phyloP scores from a whole-genome alignment of 2,888 invertebrate genomes.

The Tetramorium bicarinatum region DNA sequence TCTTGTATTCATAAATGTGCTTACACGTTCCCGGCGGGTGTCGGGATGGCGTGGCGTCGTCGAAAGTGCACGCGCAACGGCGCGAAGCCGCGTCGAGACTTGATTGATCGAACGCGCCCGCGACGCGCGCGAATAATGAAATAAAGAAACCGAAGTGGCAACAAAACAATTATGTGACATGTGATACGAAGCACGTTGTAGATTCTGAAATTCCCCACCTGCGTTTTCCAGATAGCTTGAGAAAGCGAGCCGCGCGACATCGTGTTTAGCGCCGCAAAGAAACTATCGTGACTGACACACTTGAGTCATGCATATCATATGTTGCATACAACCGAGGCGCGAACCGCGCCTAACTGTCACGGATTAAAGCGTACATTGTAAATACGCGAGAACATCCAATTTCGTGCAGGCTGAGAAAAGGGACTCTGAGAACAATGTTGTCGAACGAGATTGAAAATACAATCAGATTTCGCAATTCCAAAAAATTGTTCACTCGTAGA shows the following conservation, averaged over 20 bases:
- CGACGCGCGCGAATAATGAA: background rate
- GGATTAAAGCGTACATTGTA: background rate
- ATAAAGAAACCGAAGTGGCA: background rate
- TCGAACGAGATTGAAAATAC: background rate
- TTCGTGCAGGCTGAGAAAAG: background rate
- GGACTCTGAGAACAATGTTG: background rate
- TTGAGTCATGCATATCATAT: constrained; percentile 31
- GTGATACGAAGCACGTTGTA: background rate
- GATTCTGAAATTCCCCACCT: constrained; percentile 29
- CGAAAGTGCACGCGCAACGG: constrained; percentile 22
- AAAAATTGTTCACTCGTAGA: background rate
- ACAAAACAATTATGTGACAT: background rate
- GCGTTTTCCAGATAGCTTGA: background rate
- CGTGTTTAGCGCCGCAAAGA: constrained; percentile 31
- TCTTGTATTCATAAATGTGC: constrained; percentile 9
- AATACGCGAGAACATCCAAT: background rate
- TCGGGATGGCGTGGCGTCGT: constrained; percentile 17
- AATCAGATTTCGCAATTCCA: background rate
- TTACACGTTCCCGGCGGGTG: background rate
- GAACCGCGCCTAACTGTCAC: background rate
- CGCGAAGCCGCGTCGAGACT: constrained; percentile 34
- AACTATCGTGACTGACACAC: background rate
- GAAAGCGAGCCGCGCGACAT: background rate
- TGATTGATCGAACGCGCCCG: constrained; percentile 50
- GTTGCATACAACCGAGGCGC: constrained; percentile 10